Percentiles rank a stretch among this genome's conserved stretches.
Evolutionary conservation across 1,140 invertebrate species (phyloP).

Genomic region (Calephelis virginiensis): DNA sequence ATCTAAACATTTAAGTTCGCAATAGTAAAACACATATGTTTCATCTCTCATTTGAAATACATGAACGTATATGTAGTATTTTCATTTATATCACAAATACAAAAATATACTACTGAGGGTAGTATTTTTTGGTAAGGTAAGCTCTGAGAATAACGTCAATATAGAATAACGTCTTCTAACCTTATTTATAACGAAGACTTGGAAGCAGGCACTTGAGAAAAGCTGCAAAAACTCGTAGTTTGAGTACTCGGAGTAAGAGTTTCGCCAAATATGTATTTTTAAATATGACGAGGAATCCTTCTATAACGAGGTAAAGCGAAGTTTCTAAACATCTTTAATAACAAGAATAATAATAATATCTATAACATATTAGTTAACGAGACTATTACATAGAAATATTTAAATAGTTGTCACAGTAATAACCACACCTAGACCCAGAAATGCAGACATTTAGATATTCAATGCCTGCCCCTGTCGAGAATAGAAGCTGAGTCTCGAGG

Average conservation of each 20-base stretch:
- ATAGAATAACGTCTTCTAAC: background rate
- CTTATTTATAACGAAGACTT: background rate
- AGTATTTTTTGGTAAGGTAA: background rate
- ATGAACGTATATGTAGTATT: background rate
- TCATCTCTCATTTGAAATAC: background rate
- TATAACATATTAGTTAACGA: too few relatives aligned
- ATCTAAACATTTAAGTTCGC: background rate
- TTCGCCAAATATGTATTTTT: background rate
- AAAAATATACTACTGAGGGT: slow-evolving; percentile 8
- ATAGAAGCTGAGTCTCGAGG: too few relatives aligned
- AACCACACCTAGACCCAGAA: too few relatives aligned
- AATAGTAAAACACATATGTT: background rate
- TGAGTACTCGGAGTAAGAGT: background rate
- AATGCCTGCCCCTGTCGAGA: too few relatives aligned
- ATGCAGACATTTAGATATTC: too few relatives aligned
- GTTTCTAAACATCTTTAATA: background rate
- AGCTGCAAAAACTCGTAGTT: background rate
- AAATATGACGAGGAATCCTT: slow-evolving; percentile 10
- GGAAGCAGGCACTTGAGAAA: slow-evolving; percentile 2
- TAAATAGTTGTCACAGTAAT: too few relatives aligned
- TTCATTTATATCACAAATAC: background rate
- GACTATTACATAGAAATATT: too few relatives aligned
- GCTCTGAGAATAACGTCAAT: background rate
- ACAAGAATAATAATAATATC: too few relatives aligned
- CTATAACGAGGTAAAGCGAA: slow-evolving; percentile 11